Evolutionary conservation across 2,888 invertebrate species (phyloP), one percentile per base, ranked within the genome.

Genomic region (Calameuta idolon): DNA sequence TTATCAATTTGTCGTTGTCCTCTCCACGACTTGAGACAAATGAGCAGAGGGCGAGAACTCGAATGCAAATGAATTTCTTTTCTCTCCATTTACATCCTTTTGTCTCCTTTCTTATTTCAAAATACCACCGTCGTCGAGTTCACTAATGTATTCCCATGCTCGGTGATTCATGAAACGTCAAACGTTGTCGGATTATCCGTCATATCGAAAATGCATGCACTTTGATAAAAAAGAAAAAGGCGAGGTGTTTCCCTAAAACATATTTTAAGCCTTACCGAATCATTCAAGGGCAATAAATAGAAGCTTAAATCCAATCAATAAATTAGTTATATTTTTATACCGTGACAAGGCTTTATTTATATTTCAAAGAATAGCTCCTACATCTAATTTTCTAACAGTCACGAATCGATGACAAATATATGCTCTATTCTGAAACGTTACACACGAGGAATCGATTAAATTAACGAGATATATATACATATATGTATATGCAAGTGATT

Each of bases 161-260:
- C 31, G 75, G 55, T 31, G 37, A 37, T 15, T 12, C 76, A 69
- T 76, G 40, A 35, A 69, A 76, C 69, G 69, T 69, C 33, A 35
- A 76, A 76, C 31, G 15, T 37, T 4, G 37, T 55, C 55, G 55
- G 55, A 9, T 9, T 15, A 23, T 55, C 9, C 55, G 55, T 55
- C 55, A 55, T 55, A 55, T 55, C 55, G 55, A 55, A 23, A 55
- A 55, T 15, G 40, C 40, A 5, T 40, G 5, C 15, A 40, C 5
- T 40, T 40, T 40, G 1, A 4, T 40, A 40, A 15, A 37, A 35
- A 35, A 12, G 33, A 35, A 12, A 12, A 35, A 35, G 35, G 12
- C 15, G 15, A 15, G 40, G 40, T 23, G 55, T 55, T 55, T 55
- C 2, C 23, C 55, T 55, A 9, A 55, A 55, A 55, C 9, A 1